Percentiles rank a stretch among this genome's conserved stretches.
Evolutionary conservation across 2,888 invertebrate genomes (phyloP).

Genomic region (Lycaena phlaeas): DNA sequence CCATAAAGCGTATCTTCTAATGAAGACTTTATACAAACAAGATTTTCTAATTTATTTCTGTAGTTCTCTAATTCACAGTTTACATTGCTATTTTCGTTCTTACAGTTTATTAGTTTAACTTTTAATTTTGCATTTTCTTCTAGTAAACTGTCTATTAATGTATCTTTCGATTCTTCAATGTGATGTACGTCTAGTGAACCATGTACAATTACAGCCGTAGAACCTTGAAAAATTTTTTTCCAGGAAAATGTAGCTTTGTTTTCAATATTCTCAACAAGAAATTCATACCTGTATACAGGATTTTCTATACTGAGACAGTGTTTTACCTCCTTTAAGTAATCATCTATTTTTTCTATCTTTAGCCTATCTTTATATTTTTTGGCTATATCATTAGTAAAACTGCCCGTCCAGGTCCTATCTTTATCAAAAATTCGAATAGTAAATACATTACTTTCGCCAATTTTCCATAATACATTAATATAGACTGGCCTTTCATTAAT

Average conservation of each 20-base stretch:
- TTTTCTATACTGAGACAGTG: constrained; percentile 24
- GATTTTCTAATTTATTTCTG: constrained; percentile 37
- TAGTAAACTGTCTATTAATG: constrained; percentile 38
- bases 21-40: constrained; percentile 33
- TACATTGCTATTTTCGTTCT: constrained; percentile 23
- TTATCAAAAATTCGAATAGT: constrained; percentile 37
- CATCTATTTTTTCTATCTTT: constrained; percentile 30
- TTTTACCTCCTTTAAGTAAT: constrained; percentile 33
- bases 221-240: constrained; percentile 36
- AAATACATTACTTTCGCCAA: constrained; percentile 33
- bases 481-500: constrained; percentile 29
- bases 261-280: constrained; percentile 20
- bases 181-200: constrained; percentile 33
- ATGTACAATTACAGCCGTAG: constrained; percentile 26
- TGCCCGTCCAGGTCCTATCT: constrained; percentile 39
- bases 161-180: constrained; percentile 27
- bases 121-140: constrained; percentile 34
- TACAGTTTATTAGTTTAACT: constrained; percentile 20
- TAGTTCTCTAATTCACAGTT: constrained; percentile 30
- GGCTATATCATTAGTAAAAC: constrained; percentile 33
- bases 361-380: constrained; percentile 27
- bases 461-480: constrained; percentile 37
- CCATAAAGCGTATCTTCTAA: constrained; percentile 44
- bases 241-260: constrained; percentile 35
- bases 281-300: constrained; percentile 28